Percentiles rank a stretch among this genome's conserved stretches.
Evolutionary conservation across 2,797 vertebrate genomes (phyloP).

Genomic region (Eremophila alpestris): DNA sequence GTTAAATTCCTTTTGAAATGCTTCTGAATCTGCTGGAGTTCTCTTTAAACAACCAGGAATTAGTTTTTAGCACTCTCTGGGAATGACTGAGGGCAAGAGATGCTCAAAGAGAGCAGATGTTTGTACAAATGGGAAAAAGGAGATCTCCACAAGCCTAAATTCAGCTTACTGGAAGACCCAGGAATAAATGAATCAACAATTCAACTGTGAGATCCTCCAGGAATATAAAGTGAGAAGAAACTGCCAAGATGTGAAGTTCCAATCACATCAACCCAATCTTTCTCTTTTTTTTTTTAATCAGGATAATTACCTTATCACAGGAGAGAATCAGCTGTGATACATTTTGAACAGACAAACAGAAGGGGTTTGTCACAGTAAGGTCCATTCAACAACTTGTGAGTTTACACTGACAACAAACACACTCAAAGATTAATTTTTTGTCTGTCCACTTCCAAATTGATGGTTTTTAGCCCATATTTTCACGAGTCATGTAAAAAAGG

Average conservation of each 20-base stretch:
- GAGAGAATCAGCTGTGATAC: neutral
- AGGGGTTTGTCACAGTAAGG: neutral
- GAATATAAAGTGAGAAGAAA: neutral
- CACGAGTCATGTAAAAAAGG: no score
- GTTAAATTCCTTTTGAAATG: neutral
- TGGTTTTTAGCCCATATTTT: neutral
- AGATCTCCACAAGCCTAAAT: neutral
- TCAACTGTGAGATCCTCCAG: neutral
- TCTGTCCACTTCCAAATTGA: rapidly evolving
- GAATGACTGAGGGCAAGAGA: neutral
- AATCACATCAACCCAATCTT: neutral
- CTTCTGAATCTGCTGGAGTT: neutral
- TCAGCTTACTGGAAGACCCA: neutral
- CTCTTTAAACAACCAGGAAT: neutral
- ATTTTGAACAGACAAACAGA: neutral
- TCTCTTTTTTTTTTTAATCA: neutral
- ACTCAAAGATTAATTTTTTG: neutral
- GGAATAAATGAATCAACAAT: neutral
- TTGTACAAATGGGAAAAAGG: neutral
- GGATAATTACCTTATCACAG: neutral
- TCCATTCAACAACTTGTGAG: neutral
- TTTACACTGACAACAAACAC: neutral
- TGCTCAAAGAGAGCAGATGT: neutral
- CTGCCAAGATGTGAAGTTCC: neutral
- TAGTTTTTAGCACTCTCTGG: neutral